Percentiles rank a stretch among this genome's conserved stretches.
Conservation (phyloP, 2,888 invertebrate species). For the Cyclophora punctaria region DNA sequence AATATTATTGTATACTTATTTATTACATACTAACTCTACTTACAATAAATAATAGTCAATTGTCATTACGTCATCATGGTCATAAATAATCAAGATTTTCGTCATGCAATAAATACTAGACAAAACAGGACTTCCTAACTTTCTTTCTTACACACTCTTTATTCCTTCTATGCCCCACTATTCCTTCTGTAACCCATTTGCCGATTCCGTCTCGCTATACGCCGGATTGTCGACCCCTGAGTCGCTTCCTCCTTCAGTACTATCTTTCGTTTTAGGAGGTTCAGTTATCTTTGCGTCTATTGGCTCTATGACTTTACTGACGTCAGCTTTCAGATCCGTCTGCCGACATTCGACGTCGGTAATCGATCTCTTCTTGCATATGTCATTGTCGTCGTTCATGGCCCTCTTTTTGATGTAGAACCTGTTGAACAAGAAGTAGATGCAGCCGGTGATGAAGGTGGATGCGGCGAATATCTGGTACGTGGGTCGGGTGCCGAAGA, state of each 20-base stretch:
- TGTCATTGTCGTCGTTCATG: constrained; percentile 69
- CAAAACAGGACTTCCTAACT: too few species aligned
- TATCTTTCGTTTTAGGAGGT: constrained; percentile 40
- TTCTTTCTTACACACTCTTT: too few species aligned
- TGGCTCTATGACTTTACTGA: constrained; percentile 22
- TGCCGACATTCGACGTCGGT: constrained; percentile 51
- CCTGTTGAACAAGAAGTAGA: constrained; percentile 81
- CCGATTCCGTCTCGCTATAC: constrained; percentile 48
- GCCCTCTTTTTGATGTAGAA: constrained; percentile 77
- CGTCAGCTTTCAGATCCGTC: constrained; percentile 27
- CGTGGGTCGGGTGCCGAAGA: constrained; percentile 81
- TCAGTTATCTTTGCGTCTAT: constrained; percentile 38
- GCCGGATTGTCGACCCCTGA: constrained; percentile 67
- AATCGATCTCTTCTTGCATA: constrained; percentile 68
- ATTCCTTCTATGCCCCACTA: too few species aligned
- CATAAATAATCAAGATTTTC: background rate
- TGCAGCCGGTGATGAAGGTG: constrained; percentile 77
- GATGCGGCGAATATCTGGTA: constrained; percentile 81
- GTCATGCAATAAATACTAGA: background rate
- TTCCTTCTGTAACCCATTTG: background rate
- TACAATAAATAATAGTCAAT: too few species aligned
- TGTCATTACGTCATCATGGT: background rate
- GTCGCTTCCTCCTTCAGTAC: constrained; percentile 63
- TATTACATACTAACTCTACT: too few species aligned
- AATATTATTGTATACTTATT: too few species aligned